Conservation (phyloP, 1,140 invertebrate species). For the Dolichoris vasculosae region DNA sequence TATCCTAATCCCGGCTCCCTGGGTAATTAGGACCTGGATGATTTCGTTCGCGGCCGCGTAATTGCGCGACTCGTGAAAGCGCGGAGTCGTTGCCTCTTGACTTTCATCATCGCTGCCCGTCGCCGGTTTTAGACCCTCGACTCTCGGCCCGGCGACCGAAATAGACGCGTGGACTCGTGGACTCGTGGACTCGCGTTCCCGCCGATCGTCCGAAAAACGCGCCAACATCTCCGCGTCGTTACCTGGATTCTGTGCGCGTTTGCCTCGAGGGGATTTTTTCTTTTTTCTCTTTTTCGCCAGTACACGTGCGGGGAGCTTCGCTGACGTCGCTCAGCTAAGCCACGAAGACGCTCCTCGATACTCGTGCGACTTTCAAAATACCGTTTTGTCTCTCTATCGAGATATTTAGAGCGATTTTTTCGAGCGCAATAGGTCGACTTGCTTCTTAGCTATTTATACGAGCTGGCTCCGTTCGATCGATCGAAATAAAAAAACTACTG, state of each 20-base stretch:
- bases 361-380: background rate
- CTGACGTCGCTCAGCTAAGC: no score
- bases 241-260: background rate
- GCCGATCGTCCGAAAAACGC: background rate
- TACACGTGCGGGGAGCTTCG: no score
- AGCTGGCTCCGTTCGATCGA: no score
- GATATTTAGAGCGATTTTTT: background rate
- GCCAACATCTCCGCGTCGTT: no score
- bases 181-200: background rate
- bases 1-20: no score
- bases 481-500: no score
- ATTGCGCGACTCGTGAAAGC: slow-evolving; percentile 1
- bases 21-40: background rate
- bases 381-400: background rate
- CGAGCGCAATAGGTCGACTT: background rate
- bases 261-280: no score
- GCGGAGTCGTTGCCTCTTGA: slow-evolving; percentile 23
- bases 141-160: background rate
- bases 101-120: background rate
- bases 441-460: background rate
- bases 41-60: background rate
- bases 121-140: slow-evolving; percentile 13
- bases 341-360: no score
- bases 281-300: no score
- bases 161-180: background rate